phyloP scores from a whole-genome alignment of 2,113 vertebrate species.

The Phalacrocorax aristotelis region DNA sequence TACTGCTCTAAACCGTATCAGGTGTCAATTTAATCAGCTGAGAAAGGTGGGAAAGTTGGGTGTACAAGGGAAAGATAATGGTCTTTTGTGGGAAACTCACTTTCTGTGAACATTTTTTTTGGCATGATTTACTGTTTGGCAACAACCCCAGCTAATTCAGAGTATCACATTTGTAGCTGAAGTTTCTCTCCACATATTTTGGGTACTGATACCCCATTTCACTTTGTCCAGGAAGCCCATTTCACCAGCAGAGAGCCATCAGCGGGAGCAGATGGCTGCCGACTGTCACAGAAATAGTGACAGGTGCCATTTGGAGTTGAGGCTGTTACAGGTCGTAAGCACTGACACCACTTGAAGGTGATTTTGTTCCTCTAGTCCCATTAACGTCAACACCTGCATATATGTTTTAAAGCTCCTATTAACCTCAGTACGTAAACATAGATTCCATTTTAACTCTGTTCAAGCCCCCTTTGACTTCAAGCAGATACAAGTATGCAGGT shows the following conservation, averaged over 20 bases:
- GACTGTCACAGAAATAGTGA: fast-evolving
- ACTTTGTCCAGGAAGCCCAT: fast-evolving
- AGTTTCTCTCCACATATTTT: not conserved
- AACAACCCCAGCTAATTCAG: fast-evolving
- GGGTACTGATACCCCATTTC: fast-evolving
- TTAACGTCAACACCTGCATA: not conserved
- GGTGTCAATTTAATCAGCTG: not conserved
- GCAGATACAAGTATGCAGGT: not conserved
- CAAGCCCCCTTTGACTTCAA: not conserved
- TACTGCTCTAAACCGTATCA: too few relatives aligned
- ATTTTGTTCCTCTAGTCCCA: not conserved
- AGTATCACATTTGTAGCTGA: fast-evolving
- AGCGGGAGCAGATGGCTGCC: fast-evolving
- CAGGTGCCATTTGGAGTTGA: too few relatives aligned
- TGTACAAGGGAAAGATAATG: not conserved
- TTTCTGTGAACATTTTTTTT: not conserved
- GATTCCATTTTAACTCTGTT: not conserved
- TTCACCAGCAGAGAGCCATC: too few relatives aligned
- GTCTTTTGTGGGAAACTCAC: not conserved
- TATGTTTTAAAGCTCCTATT: not conserved
- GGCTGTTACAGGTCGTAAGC: too few relatives aligned
- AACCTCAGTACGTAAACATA: not conserved
- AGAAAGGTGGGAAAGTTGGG: not conserved
- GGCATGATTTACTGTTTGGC: not conserved
- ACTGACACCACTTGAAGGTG: fast-evolving